Evolutionary conservation across 2,888 invertebrate species (phyloP).

Genomic region (Philonicus albiceps): DNA sequence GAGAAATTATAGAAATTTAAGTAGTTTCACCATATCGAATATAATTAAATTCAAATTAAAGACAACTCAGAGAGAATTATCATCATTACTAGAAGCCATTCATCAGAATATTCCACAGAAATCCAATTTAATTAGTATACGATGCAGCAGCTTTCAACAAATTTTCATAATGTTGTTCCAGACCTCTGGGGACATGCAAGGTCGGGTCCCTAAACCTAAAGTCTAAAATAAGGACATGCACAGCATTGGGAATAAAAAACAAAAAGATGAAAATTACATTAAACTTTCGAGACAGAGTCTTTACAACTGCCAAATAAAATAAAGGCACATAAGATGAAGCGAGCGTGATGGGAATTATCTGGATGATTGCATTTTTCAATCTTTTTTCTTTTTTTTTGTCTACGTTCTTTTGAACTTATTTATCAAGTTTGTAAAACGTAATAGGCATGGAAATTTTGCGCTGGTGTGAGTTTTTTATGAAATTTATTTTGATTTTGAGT

Average conservation of each 20-base stretch:
- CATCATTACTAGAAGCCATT: neutral
- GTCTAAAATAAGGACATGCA: neutral
- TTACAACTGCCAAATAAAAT: neutral
- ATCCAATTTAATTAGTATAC: neutral
- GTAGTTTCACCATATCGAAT: neutral
- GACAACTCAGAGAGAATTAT: neutral
- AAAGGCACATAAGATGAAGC: neutral
- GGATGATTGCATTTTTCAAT: neutral
- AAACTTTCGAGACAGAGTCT: neutral
- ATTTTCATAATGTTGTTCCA: neutral
- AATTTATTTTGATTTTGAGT: neutral
- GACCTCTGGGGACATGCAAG: neutral
- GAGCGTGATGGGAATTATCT: neutral
- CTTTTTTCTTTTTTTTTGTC: neutral
- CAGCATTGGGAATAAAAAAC: neutral
- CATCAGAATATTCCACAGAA: neutral
- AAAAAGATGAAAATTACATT: neutral
- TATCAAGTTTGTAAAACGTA: neutral
- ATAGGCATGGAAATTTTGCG: neutral
- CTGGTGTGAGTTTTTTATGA: neutral
- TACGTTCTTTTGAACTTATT: neutral
- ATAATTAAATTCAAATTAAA: neutral
- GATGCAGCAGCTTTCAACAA: neutral
- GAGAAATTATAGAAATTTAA: neutral
- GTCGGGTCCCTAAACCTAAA: neutral